Conservation (phyloP, 2,888 invertebrate species). For the Yponomeuta sedellus region DNA sequence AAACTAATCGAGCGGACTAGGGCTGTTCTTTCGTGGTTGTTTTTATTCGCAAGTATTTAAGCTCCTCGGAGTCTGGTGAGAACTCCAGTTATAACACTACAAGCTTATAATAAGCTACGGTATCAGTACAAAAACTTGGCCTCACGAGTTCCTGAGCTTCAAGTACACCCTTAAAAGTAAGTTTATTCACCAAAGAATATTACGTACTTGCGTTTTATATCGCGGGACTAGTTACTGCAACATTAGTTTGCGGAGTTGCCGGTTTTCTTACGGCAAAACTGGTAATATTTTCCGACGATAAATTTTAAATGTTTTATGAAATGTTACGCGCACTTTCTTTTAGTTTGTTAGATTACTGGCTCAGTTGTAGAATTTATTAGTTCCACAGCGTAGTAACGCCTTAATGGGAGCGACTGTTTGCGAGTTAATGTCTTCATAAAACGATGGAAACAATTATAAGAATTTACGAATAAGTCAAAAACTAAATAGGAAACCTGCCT, state of each 20-base stretch:
- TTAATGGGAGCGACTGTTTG: constrained; percentile 34
- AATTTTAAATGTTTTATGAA: constrained; percentile 61
- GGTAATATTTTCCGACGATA: constrained; percentile 66
- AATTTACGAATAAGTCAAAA: neutral
- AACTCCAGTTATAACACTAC: too few species aligned
- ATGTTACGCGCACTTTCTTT: constrained; percentile 57
- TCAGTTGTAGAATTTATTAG: constrained; percentile 47
- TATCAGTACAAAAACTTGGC: neutral
- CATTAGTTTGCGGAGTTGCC: constrained; percentile 57
- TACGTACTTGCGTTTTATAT: constrained; percentile 43
- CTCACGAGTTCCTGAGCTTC: neutral
- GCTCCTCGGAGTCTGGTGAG: too few species aligned
- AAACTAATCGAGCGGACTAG: too few species aligned
- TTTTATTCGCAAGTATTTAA: too few species aligned
- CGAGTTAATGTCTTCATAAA: neutral
- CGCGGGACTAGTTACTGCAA: constrained; percentile 43
- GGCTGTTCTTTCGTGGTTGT: too few species aligned
- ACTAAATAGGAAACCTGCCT: neutral
- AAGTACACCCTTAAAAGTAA: constrained; percentile 13
- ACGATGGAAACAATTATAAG: neutral
- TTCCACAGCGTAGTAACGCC: constrained; percentile 39
- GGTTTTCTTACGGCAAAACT: constrained; percentile 45
- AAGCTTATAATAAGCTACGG: neutral
- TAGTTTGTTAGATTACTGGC: constrained; percentile 58
- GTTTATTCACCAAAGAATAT: constrained; percentile 38